phyloP scores from a whole-genome alignment of 2,888 invertebrate species.

The Drosophila tripunctata region DNA sequence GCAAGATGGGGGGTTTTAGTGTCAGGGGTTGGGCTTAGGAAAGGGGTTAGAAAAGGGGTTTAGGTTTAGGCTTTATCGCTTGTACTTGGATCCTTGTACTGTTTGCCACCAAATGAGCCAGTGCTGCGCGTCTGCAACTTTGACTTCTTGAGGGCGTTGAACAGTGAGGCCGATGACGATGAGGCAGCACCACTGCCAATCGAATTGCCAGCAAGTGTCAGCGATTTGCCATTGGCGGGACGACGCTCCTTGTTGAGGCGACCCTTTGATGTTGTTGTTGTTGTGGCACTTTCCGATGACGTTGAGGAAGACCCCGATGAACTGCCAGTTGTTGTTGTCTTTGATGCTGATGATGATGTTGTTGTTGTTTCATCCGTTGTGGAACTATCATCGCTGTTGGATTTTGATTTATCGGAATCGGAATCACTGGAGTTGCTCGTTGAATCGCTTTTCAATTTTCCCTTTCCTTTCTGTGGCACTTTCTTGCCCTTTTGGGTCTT shows the following conservation, averaged over 20 bases:
- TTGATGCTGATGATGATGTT: constrained; percentile 32
- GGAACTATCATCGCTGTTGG: not conserved
- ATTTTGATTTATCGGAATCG: constrained; percentile 30
- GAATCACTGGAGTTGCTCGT: constrained; percentile 42
- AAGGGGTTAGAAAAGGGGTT: not conserved
- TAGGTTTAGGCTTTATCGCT: constrained; percentile 4
- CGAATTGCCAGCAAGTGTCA: not conserved
- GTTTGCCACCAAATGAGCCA: constrained; percentile 55
- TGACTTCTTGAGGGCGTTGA: constrained; percentile 62
- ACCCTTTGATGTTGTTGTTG: not conserved
- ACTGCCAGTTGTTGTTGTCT: constrained; percentile 14
- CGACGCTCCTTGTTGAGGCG: constrained; percentile 12
- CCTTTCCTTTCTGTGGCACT: no score
- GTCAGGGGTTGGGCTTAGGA: not conserved
- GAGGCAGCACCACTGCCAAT: constrained; percentile 16
- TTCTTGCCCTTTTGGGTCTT: no score
- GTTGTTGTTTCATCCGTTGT: not conserved
- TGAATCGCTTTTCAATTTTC: constrained; percentile 24
- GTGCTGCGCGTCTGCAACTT: constrained; percentile 64
- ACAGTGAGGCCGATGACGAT: constrained; percentile 41
- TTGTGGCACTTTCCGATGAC: not conserved
- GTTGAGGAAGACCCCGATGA: constrained; percentile 4
- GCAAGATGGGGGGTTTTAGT: not conserved
- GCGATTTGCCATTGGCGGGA: constrained; percentile 54
- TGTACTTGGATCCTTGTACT: constrained; percentile 83